These are phyloP conservation scores for Myotis brandtii DNA, from an alignment of 2,113 vertebrate genomes.

Conservation along the genomic window DNA sequence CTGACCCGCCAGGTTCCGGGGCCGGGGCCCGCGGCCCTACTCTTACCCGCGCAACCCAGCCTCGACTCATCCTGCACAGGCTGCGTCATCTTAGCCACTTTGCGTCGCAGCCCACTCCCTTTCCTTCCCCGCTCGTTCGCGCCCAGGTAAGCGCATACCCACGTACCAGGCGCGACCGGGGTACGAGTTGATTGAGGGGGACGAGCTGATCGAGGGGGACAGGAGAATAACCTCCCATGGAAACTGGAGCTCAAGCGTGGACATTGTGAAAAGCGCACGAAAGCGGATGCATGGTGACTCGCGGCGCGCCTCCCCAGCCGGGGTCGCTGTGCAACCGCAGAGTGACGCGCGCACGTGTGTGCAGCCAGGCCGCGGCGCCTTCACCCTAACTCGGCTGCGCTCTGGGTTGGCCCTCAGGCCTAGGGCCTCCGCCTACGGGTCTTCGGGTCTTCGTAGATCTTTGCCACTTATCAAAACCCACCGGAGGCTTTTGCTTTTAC, in stretches of 20 bases:
- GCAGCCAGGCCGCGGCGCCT: accelerated
- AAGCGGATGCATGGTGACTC: neutral
- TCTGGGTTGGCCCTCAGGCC: neutral
- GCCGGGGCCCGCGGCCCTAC: accelerated
- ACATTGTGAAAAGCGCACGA: neutral
- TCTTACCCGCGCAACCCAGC: neutral
- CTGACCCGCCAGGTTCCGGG: accelerated
- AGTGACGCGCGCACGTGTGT: neutral
- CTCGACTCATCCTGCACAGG: neutral
- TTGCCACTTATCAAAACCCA: neutral
- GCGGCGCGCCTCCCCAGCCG: neutral
- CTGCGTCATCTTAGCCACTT: neutral
- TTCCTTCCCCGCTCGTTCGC: neutral
- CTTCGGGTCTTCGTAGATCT: neutral
- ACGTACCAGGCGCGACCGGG: too few species aligned
- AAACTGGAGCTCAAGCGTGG: neutral
- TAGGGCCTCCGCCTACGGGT: neutral
- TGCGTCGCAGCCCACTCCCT: neutral
- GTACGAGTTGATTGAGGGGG: neutral
- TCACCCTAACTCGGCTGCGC: accelerated
- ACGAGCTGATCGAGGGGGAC: too few species aligned
- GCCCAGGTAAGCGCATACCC: neutral
- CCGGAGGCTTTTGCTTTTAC: neutral
- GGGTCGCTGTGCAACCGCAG: neutral
- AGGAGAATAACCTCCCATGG: accelerated